Conservation (phyloP, 2,113 vertebrate genomes). For the Thalassoma bifasciatum region DNA sequence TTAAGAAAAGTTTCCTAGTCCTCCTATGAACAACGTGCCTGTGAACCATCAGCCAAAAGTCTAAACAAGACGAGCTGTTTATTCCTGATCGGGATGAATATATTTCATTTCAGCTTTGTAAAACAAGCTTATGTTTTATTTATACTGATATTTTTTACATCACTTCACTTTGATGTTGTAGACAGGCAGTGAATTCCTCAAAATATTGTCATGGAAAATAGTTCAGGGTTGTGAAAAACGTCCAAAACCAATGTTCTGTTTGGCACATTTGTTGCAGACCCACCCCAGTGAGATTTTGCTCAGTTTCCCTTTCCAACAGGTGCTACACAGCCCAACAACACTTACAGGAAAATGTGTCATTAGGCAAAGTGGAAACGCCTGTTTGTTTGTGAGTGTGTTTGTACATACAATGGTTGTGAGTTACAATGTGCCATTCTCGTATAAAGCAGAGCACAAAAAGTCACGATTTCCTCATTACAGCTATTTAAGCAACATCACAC, state of each 20-base stretch:
- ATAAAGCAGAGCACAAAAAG: too few species aligned
- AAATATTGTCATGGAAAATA: conserved; percentile 26
- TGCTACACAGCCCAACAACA: not conserved
- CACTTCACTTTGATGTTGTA: not conserved
- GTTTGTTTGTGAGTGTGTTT: not conserved
- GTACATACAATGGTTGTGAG: too few species aligned
- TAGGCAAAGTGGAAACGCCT: conserved; percentile 5
- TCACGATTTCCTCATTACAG: not conserved
- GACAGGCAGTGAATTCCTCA: not conserved
- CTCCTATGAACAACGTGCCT: too few species aligned
- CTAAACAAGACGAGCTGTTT: too few species aligned
- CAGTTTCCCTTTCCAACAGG: not conserved
- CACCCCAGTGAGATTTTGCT: conserved; percentile 4
- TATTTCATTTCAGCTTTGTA: too few species aligned
- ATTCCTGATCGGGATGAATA: too few species aligned
- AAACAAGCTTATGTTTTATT: not conserved
- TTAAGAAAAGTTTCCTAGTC: too few species aligned
- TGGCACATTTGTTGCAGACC: conserved; percentile 5
- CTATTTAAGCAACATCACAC: not conserved
- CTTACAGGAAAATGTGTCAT: not conserved
- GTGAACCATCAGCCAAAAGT: too few species aligned
- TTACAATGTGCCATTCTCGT: not conserved
- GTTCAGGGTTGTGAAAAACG: conserved; percentile 12
- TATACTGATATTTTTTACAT: conserved; percentile 4
- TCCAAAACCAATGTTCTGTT: conserved; percentile 20